Conservation (phyloP, 2,888 invertebrate genomes). For the Bombylius major region DNA sequence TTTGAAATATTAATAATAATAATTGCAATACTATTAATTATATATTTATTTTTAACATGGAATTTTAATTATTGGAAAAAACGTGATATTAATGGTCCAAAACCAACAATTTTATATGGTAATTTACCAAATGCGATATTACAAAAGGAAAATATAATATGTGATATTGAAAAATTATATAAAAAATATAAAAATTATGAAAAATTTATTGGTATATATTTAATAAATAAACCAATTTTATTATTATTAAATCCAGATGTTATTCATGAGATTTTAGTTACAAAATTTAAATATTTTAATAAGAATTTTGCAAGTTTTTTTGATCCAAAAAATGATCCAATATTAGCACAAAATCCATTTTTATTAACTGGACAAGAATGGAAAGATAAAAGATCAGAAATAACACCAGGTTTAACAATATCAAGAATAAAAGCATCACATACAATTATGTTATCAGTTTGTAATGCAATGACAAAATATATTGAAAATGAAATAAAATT, state of each 20-base stretch:
- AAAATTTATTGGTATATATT: constrained; percentile 28
- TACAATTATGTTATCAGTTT: constrained; percentile 36
- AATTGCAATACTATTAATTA: neutral
- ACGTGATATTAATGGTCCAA: constrained; percentile 23
- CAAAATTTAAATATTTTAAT: constrained; percentile 22
- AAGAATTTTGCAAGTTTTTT: constrained; percentile 2
- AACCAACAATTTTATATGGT: constrained; percentile 24
- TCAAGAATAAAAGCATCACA: constrained; percentile 30
- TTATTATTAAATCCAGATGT: constrained; percentile 26
- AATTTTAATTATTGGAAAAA: constrained; percentile 25
- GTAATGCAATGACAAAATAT: constrained; percentile 32
- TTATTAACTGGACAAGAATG: constrained; percentile 20
- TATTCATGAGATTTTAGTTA: constrained; percentile 17
- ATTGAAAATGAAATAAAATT: constrained; percentile 25
- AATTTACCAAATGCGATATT: constrained; percentile 16
- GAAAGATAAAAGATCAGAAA: constrained; percentile 20
- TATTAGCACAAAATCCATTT: constrained; percentile 23
- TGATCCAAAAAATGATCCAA: constrained; percentile 15
- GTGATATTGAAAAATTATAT: neutral
- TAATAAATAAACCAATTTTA: constrained; percentile 21
- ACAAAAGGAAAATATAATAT: neutral
- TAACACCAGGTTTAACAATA: constrained; percentile 18
- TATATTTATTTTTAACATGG: constrained; percentile 16
- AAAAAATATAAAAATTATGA: constrained; percentile 13
- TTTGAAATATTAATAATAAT: neutral